Evolutionary conservation across 1,140 invertebrate genomes (phyloP).

Genomic region (Lepidurus apus): DNA sequence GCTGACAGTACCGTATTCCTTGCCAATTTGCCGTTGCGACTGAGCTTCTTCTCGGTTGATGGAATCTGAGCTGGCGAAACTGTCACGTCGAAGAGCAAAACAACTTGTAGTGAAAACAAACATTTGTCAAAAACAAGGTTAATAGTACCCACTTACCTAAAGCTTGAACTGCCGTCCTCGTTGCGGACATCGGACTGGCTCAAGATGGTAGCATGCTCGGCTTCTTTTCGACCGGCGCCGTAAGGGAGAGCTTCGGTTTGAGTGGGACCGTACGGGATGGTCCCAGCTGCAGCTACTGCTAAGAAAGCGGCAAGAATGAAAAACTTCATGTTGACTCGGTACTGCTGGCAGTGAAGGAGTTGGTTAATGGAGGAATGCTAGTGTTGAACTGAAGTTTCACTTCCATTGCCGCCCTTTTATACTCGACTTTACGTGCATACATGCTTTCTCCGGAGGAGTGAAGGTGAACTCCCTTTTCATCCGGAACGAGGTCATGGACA

Average conservation of each 20-base stretch:
- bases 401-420: not conserved
- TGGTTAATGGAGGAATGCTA: not conserved
- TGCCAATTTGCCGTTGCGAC: not conserved
- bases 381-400: not conserved
- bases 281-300: not conserved
- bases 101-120: not conserved
- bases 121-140: not conserved
- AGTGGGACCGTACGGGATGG: not conserved
- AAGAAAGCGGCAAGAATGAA: not conserved
- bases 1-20: not conserved
- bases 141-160: constrained; percentile 13
- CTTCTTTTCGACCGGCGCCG: not conserved
- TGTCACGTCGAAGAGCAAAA: not conserved
- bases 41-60: constrained; percentile 8
- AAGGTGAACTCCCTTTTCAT: no score
- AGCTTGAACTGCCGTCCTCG: constrained; percentile 19
- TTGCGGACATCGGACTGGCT: not conserved
- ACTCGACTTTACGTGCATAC: not conserved
- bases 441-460: no score
- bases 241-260: not conserved
- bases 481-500: no score
- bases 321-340: not conserved
- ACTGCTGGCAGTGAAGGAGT: not conserved
- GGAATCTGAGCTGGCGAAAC: constrained; percentile 26
- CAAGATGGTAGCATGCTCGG: not conserved